These are phyloP conservation scores for Zaprionus ornatus DNA, from an alignment of 1,140 invertebrate genomes.

Conservation along the genomic window DNA sequence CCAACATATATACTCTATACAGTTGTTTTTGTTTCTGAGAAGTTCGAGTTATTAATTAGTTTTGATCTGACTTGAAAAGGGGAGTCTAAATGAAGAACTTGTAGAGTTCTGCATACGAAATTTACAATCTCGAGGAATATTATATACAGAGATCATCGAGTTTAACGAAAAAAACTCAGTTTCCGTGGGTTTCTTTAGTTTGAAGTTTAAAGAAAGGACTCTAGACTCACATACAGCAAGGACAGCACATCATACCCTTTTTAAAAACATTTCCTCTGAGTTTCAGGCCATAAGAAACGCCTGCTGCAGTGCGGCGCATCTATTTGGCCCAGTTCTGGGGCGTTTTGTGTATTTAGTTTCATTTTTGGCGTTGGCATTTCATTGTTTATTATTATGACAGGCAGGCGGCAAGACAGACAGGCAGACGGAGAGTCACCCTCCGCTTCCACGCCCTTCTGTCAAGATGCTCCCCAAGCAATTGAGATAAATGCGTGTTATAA, in stretches of 20 bases:
- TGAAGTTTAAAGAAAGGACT: too few relatives aligned
- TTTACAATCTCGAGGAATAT: too few relatives aligned
- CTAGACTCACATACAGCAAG: not conserved
- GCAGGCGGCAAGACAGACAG: slow-evolving; percentile 7
- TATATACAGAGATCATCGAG: too few relatives aligned
- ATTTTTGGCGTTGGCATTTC: slow-evolving; percentile 73
- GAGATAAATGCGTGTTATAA: slow-evolving; percentile 79
- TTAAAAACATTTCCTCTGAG: too few relatives aligned
- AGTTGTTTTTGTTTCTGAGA: too few relatives aligned
- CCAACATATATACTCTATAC: too few relatives aligned
- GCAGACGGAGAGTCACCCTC: not conserved
- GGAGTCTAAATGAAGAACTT: too few relatives aligned
- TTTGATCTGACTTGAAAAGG: too few relatives aligned
- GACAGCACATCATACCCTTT: not conserved
- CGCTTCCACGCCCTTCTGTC: not conserved
- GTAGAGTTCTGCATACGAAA: too few relatives aligned
- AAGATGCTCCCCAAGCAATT: slow-evolving; percentile 47
- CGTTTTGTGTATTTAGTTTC: slow-evolving; percentile 71
- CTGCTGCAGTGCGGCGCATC: slow-evolving; percentile 39
- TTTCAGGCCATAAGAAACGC: not conserved
- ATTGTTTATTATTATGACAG: slow-evolving; percentile 74
- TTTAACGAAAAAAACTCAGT: too few relatives aligned
- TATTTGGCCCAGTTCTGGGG: slow-evolving; percentile 59
- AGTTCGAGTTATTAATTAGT: too few relatives aligned
- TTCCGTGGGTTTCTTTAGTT: too few relatives aligned